These are phyloP conservation scores for Chroicocephalus ridibundus DNA, from an alignment of 2,113 vertebrate species.

Conservation along the genomic window DNA sequence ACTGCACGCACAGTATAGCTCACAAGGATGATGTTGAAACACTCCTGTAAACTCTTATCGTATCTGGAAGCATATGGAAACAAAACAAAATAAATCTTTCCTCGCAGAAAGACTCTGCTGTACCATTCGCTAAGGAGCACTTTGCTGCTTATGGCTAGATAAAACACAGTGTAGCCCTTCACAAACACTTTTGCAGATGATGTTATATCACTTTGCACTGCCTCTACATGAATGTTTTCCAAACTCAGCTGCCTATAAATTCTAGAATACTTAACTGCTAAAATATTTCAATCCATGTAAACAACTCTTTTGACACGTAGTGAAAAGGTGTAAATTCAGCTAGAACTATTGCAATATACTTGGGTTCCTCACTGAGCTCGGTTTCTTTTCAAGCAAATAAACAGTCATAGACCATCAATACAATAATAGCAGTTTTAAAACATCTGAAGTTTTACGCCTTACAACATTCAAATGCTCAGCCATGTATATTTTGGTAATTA, in stretches of 20 bases:
- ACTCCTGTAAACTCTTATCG: not conserved
- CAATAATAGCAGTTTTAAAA: not conserved
- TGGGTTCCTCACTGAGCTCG: not conserved
- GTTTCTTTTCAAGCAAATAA: constrained; percentile 12
- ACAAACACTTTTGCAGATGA: not conserved
- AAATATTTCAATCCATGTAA: not conserved
- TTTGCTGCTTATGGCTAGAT: not conserved
- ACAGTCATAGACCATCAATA: not conserved
- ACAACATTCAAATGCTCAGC: not conserved
- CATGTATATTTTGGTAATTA: not conserved
- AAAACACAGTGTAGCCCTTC: not conserved
- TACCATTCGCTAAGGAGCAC: not conserved
- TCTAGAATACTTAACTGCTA: not conserved
- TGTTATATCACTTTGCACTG: not conserved
- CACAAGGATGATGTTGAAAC: not conserved
- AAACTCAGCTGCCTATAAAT: not conserved
- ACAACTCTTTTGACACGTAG: not conserved
- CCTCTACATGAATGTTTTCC: not conserved
- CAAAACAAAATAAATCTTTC: not conserved
- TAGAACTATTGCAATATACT: not conserved
- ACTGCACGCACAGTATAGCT: not conserved
- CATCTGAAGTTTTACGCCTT: not conserved
- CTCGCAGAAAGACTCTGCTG: not conserved
- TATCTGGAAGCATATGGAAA: not conserved
- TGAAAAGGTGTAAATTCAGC: not conserved